Conservation (phyloP, 1,140 invertebrate genomes). For the Cyphomyrmex costatus region DNA sequence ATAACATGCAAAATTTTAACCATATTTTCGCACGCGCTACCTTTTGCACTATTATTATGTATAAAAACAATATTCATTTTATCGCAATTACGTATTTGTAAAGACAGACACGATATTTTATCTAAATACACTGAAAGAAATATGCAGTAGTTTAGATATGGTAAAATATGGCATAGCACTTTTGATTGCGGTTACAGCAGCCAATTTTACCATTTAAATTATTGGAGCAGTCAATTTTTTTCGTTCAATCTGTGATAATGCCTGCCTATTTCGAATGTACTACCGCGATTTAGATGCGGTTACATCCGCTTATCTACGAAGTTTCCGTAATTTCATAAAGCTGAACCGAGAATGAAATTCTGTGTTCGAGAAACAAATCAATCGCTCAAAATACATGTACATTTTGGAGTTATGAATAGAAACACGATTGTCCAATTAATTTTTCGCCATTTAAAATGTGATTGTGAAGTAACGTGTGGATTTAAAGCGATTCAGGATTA, state of each 20-base stretch:
- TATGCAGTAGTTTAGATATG: background rate
- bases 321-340: background rate
- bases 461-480: background rate
- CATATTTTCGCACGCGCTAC: constrained; percentile 14
- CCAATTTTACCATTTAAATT: no score
- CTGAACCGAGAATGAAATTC: no score
- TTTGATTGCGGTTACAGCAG: no score
- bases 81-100: constrained; percentile 39
- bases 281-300: constrained; percentile 1
- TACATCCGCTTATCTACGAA: background rate
- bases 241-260: no score
- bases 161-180: no score
- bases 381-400: background rate
- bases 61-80: background rate
- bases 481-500: background rate
- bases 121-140: constrained; percentile 23
- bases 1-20: constrained; percentile 31
- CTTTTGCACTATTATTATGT: background rate
- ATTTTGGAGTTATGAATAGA: background rate
- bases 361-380: no score
- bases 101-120: constrained; percentile 7
- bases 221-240: no score
- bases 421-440: constrained; percentile 16
- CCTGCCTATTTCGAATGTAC: no score
- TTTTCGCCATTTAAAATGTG: background rate